Percentiles rank a stretch among this genome's conserved stretches.
Evolutionary conservation across 2,888 invertebrate genomes (phyloP).

Genomic region (Stramonita haemastoma): DNA sequence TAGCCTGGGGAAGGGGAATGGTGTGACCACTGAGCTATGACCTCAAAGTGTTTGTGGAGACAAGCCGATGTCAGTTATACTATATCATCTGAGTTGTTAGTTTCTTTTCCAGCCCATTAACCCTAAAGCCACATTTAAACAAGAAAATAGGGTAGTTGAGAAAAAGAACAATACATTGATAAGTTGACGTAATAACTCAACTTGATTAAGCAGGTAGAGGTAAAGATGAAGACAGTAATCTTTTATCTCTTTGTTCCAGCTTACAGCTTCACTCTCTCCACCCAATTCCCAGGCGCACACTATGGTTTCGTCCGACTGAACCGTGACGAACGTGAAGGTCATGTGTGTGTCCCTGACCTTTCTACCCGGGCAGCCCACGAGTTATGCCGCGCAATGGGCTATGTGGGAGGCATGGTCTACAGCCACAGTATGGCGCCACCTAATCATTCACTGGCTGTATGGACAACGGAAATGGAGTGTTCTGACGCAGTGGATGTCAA

Average conservation of each 20-base stretch:
- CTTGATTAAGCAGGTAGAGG: too few species aligned
- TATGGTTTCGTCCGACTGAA: slow-evolving; percentile 6
- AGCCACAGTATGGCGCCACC: not conserved
- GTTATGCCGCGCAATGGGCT: slow-evolving; percentile 26
- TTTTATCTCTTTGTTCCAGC: not conserved
- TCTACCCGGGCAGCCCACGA: not conserved
- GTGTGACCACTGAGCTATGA: too few species aligned
- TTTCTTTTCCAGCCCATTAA: too few species aligned
- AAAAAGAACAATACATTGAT: too few species aligned
- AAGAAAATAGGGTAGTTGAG: too few species aligned
- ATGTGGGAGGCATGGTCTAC: slow-evolving; percentile 20
- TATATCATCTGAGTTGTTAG: too few species aligned
- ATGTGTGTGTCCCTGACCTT: slow-evolving; percentile 29
- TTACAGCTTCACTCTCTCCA: not conserved
- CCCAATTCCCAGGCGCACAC: not conserved
- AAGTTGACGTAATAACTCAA: too few species aligned
- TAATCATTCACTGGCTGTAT: not conserved
- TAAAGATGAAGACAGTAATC: not conserved
- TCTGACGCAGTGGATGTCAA: not conserved
- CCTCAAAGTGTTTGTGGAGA: too few species aligned
- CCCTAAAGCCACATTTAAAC: too few species aligned
- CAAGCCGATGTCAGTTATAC: too few species aligned
- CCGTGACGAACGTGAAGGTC: slow-evolving; percentile 7
- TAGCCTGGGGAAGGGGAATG: too few species aligned
- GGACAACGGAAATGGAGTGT: slow-evolving; percentile 10